A percentile compares a stretch with the other conserved stretches of the same genome.
Evolutionary conservation across 2,797 vertebrate species (phyloP).

Genomic region (Melanotaenia maccullochi): DNA sequence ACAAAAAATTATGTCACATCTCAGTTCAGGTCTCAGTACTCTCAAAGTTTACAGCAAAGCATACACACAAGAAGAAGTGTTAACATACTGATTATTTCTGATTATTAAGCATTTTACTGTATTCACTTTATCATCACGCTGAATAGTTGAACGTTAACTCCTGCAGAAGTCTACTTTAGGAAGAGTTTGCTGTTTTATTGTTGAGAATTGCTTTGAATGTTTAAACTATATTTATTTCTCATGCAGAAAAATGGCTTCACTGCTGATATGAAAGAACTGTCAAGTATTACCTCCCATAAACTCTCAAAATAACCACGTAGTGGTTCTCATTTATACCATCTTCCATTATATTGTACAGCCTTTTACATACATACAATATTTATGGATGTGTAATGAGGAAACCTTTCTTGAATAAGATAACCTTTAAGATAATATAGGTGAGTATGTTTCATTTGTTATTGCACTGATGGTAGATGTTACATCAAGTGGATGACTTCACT

Average conservation of each 20-base stretch:
- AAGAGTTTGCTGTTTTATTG: not conserved
- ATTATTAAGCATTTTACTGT: too few relatives aligned
- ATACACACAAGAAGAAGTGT: not conserved
- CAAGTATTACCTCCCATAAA: not conserved
- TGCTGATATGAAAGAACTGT: not conserved
- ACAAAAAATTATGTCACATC: not conserved
- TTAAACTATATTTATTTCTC: not conserved
- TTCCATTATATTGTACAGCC: not conserved
- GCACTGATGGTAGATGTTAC: not conserved
- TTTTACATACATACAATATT: not conserved
- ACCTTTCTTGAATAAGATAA: not conserved
- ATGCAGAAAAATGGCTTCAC: not conserved
- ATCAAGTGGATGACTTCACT: not conserved
- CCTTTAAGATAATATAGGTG: too few relatives aligned
- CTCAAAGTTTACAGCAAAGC: not conserved
- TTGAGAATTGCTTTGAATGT: not conserved
- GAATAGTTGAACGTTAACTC: not conserved
- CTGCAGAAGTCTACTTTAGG: not conserved
- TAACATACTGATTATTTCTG: not conserved
- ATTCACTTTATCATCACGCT: not conserved
- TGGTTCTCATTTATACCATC: not conserved
- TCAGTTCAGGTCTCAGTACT: not conserved
- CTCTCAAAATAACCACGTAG: not conserved
- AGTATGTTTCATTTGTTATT: not conserved
- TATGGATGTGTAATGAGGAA: not conserved